Evolutionary conservation across 2,113 vertebrate species (phyloP), one percentile per base, ranked within the genome.

Genomic region (Ovis canadensis): DNA sequence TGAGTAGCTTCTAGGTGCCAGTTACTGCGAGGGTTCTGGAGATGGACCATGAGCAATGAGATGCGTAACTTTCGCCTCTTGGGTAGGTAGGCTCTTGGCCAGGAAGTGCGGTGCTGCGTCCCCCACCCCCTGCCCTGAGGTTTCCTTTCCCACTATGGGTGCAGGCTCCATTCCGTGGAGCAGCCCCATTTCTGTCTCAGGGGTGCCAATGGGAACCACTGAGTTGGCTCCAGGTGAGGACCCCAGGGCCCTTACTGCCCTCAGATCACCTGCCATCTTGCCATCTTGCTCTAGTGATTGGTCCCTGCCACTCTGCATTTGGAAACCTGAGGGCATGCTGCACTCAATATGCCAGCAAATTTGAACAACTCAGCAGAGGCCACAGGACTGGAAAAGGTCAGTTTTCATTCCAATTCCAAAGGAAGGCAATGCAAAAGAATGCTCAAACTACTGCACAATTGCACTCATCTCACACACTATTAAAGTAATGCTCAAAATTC

Each of bases 61-160:
- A 60, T 1, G 6, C 2, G 6, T 43, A 40, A 17, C 14, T 78
- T 40, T 85, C 25, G 6, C 36, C 17, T 36, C 82, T 21, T 19
- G 5, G 2, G 3, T 29, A 33, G 13, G 27, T 23, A 33, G 74
- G 36, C 27, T 74, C 48, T 23, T 14, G 17, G 16, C 54, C 36
- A 12, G 6, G 33, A 17, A 48, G 27, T 1, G 0, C 4, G 36
- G 83, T 7, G 8, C 23, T 7, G 11, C 0, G 0, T 14, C 23
- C 40, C 25, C 25, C 25, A 16, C 3, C 43, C 25, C 3, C 9
- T 36, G 1, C n/a, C 1, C 17, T 71, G 23, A 27, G 29, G 19
- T 27, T 3, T 33, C 31, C 54, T 78, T n/a, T 64, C 84, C 54
- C 9, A 40, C 1, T 16, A 19, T 59, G 80, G 10, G 14, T 16